A percentile compares a stretch with the other conserved stretches of the same genome.
phyloP scores from a whole-genome alignment of 2,113 vertebrate species.

The Numida meleagris region DNA sequence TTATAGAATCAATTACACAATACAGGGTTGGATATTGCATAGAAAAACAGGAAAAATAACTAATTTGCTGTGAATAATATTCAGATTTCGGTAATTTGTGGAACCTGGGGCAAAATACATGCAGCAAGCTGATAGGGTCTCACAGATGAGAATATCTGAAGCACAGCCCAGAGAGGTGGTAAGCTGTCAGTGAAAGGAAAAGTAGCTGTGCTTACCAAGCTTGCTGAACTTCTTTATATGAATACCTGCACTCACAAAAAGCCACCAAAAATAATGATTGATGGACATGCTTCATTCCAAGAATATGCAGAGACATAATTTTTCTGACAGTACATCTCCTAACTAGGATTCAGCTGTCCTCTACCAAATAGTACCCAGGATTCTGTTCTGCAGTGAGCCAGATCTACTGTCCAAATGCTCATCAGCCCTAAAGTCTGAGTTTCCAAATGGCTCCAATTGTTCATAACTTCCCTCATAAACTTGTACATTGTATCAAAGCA shows the following conservation, averaged over 20 bases:
- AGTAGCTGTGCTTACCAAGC: neutral
- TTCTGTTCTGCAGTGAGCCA: neutral
- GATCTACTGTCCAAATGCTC: neutral
- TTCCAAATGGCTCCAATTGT: neutral
- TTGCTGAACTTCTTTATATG: neutral
- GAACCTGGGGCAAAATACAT: neutral
- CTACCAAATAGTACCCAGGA: neutral
- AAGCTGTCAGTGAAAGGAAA: neutral
- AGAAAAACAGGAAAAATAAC: neutral
- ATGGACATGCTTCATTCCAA: neutral
- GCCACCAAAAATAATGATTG: neutral
- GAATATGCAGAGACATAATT: neutral
- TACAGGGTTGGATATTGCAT: neutral
- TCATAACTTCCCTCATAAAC: neutral
- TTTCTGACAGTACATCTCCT: neutral
- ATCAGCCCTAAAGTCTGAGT: neutral
- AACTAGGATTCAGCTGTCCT: neutral
- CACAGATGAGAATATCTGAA: neutral
- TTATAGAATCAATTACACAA: neutral
- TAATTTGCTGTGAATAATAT: neutral
- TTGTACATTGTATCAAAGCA: neutral
- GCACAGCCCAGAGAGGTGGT: neutral
- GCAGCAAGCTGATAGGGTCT: neutral
- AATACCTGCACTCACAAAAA: neutral
- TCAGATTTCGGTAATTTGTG: neutral